Evolutionary conservation across 2,113 vertebrate species (phyloP).

Genomic region (Urocynchramus pylzowi): DNA sequence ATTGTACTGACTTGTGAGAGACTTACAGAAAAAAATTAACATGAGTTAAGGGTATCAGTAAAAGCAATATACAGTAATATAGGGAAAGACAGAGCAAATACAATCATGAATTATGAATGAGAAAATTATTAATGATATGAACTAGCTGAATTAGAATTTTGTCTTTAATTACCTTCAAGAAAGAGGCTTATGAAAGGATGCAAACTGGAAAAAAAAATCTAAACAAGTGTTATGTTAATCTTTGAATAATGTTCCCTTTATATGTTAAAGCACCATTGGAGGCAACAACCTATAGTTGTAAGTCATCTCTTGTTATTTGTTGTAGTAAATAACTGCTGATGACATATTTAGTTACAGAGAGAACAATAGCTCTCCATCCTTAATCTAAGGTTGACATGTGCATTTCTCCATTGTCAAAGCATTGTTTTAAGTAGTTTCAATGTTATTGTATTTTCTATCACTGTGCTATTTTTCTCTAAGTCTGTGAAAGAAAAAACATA

Average conservation of each 20-base stretch:
- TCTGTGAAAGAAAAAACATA: background rate
- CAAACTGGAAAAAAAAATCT: background rate
- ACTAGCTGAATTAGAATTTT: background rate
- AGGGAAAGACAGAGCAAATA: background rate
- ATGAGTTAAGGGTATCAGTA: background rate
- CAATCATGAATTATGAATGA: background rate
- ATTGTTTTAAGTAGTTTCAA: background rate
- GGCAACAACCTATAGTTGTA: background rate
- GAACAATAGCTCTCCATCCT: background rate
- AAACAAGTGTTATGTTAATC: background rate
- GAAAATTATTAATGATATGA: background rate
- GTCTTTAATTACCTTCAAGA: background rate
- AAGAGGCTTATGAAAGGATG: background rate
- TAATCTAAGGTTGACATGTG: background rate
- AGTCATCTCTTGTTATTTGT: background rate
- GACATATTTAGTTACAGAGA: background rate
- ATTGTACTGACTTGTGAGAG: background rate
- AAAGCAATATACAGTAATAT: background rate
- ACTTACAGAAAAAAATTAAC: background rate
- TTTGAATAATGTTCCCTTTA: background rate
- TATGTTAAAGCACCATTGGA: background rate
- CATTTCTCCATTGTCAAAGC: background rate
- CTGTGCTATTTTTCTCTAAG: background rate
- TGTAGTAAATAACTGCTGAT: background rate
- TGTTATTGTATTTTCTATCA: background rate